Evolutionary conservation across 2,888 invertebrate species (phyloP), one percentile per base, ranked within the genome.

Genomic region (Caradrina kadenii): DNA sequence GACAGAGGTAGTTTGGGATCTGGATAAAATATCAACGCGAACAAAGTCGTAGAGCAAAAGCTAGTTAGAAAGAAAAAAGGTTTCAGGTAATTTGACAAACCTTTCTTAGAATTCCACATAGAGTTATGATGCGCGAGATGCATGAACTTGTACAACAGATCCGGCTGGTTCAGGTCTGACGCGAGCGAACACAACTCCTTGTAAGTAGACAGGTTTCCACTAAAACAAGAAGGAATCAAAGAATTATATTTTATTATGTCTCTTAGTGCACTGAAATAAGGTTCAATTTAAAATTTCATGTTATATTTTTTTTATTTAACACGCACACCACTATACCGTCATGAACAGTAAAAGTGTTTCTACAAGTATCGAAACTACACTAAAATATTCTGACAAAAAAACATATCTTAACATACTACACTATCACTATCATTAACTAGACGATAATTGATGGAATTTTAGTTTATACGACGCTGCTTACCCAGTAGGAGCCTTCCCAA

Each of bases 81-180:
- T 58, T 4, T 8, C 1, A 26, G 7, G 5, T 15, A 26, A 35
- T 17, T 7, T 17, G 49, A 69, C 70, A 61, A 0, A 80, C 97
- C 97, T 96, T 98, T 98, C 90, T 98, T 98, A 10, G 99, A 98
- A 85, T 98, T 99, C 99, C 99, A 99, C 64, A 98, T 96, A 1
- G 99, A 98, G 92, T 99, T 99, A 89, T 99, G 98, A 96, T 99
- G 99, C 0, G 99, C 99, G 78, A 99, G 95, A 91, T 99, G 98
- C 98, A 99, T 98, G 91, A 99, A 99, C 92, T 98, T 98, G 93
- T 99, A 99, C 77, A 99, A 97, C 74, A 99, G 96, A 90, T 99
- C 99, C 0, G 99, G 99, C 90, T 99, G 98, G 89, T 99, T 99
- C 76, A 99, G 95, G 93, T 99, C 99, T 0, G 98, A 98, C 0